Percentiles rank a stretch among this genome's conserved stretches.
Conservation (phyloP, 2,113 vertebrate genomes). For the Dipodomys merriami region DNA sequence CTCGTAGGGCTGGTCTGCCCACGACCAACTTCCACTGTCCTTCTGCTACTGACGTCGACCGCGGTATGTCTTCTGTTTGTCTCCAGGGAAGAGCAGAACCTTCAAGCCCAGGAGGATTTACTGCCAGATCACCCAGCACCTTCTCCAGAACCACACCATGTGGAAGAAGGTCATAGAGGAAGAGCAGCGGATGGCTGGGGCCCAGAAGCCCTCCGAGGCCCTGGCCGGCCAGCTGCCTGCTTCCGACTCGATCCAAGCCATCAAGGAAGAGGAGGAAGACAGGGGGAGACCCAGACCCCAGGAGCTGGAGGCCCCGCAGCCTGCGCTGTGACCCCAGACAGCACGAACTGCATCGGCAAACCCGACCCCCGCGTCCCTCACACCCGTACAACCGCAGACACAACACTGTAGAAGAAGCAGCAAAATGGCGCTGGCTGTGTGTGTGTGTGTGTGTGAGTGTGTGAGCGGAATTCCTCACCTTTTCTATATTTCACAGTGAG, state of each 20-base stretch:
- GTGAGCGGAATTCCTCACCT: neutral
- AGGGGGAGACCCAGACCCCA: conserved; percentile 84
- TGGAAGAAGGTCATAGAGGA: conserved; percentile 97
- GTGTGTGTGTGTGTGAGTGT: too few relatives aligned
- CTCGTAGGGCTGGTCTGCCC: too few relatives aligned
- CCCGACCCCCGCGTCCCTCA: too few relatives aligned
- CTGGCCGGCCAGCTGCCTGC: conserved; percentile 84
- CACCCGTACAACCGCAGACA: conserved; percentile 99
- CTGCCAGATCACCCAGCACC: conserved; percentile 96
- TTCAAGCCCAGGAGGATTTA: conserved; percentile 94
- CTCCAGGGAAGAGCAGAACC: conserved; percentile 88
- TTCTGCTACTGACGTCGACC: neutral
- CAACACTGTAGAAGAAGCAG: conserved; percentile 99
- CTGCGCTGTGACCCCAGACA: conserved; percentile 83
- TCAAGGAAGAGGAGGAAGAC: conserved; percentile 95
- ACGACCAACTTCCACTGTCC: too few relatives aligned
- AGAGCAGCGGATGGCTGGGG: conserved; percentile 85
- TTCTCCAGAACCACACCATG: conserved; percentile 98
- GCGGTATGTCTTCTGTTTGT: neutral
- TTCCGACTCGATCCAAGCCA: conserved; percentile 94
- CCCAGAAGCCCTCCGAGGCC: conserved; percentile 82
- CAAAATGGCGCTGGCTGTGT: conserved; percentile 86
- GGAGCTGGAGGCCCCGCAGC: conserved; percentile 79
- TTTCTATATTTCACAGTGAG: conserved; percentile 81
- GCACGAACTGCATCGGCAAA: conserved; percentile 83